Percentiles rank a stretch among this genome's conserved stretches.
Conservation (phyloP, 2,888 invertebrate genomes). For the Anoplius nigerrimus region DNA sequence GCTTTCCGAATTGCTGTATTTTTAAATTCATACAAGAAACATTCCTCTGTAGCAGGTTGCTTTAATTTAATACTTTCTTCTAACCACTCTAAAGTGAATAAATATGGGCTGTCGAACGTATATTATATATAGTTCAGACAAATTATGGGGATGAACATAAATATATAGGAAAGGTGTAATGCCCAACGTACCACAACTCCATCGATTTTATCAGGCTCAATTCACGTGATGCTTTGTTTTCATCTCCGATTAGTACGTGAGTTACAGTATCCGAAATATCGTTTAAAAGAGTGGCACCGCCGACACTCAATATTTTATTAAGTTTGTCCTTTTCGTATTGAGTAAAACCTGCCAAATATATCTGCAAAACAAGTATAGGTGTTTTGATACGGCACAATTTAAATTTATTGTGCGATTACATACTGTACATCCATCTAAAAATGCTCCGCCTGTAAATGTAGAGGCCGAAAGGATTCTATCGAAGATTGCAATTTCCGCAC, state of each 20-base stretch:
- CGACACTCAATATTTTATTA: conserved; percentile 82
- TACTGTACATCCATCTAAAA: conserved; percentile 93
- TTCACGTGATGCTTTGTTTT: conserved; percentile 75
- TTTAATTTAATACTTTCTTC: conserved; percentile 82
- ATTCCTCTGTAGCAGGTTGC: conserved; percentile 78
- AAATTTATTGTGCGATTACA: conserved; percentile 39
- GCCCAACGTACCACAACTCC: conserved; percentile 59
- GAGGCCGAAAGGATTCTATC: conserved; percentile 79
- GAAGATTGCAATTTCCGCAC: conserved; percentile 19
- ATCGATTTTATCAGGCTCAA: conserved; percentile 70
- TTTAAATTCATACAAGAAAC: conserved; percentile 62
- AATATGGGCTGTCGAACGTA: conserved; percentile 76
- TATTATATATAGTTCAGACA: not conserved
- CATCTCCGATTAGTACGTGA: conserved; percentile 86
- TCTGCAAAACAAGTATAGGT: conserved; percentile 72
- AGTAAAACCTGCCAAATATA: conserved; percentile 83
- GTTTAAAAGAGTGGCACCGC: conserved; percentile 90
- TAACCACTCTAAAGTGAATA: conserved; percentile 86
- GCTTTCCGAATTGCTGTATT: conserved; percentile 51
- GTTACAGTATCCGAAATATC: conserved; percentile 86
- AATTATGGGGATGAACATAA: not conserved
- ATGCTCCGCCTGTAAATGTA: conserved; percentile 85
- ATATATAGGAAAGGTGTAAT: not conserved
- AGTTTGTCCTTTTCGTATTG: conserved; percentile 81
- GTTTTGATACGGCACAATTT: not conserved